Evolutionary conservation across 1,140 invertebrate genomes (phyloP).

Genomic region (Drosophila novamexicana): DNA sequence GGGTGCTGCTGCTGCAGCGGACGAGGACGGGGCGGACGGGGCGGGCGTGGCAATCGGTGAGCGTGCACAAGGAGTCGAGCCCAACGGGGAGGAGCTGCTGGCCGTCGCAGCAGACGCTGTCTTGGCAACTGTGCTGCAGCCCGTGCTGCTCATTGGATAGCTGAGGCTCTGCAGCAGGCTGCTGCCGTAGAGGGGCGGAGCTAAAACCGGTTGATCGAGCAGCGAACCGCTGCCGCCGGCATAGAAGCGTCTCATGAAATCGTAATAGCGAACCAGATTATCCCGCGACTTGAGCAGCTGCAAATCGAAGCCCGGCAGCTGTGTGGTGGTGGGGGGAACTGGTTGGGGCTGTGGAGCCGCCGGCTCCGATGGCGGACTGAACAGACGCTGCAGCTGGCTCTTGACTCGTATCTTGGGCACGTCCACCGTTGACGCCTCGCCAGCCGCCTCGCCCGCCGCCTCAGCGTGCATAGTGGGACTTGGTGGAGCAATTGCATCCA

Average conservation of each 20-base stretch:
- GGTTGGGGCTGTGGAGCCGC: neutral
- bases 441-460: constrained; percentile 21
- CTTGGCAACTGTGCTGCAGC: constrained; percentile 24
- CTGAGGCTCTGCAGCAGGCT: constrained; percentile 71
- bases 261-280: constrained; percentile 77
- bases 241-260: constrained; percentile 81
- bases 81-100: constrained; percentile 50
- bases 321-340: constrained; percentile 3
- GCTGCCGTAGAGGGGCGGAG: constrained; percentile 74
- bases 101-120: constrained; percentile 13
- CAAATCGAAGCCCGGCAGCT: constrained; percentile 53
- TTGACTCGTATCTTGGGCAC: constrained; percentile 78
- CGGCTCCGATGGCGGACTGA: constrained; percentile 58
- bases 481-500: constrained; percentile 38
- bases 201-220: constrained; percentile 70
- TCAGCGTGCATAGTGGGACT: constrained; percentile 14
- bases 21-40: neutral
- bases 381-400: constrained; percentile 69
- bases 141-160: constrained; percentile 58
- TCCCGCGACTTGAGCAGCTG: constrained; percentile 75
- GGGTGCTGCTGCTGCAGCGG: constrained; percentile 10
- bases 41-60: constrained; percentile 51
- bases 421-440: constrained; percentile 41
- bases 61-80: constrained; percentile 44
- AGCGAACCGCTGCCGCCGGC: constrained; percentile 49